Conservation (phyloP, 2,888 invertebrate species). For the Cecidostiba fungosa region DNA sequence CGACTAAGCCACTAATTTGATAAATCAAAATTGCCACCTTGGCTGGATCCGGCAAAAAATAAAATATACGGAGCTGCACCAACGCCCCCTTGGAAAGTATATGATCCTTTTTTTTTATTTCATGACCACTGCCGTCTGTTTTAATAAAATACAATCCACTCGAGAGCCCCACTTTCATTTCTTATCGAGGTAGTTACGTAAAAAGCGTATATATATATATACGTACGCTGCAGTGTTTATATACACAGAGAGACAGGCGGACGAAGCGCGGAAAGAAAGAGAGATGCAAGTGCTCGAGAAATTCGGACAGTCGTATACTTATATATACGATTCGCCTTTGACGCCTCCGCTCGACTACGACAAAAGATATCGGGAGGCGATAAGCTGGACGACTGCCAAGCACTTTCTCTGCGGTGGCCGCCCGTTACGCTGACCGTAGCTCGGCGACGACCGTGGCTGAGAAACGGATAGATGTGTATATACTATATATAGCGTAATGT, state of each 20-base stretch:
- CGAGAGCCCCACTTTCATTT: constrained; percentile 50
- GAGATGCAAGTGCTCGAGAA: not conserved
- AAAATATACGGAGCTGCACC: not conserved
- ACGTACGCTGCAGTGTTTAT: not conserved
- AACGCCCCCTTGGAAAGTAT: constrained; percentile 29
- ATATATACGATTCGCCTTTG: not conserved
- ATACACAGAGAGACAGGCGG: not conserved
- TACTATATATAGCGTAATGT: not conserved
- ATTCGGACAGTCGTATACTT: not conserved
- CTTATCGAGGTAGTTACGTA: constrained; percentile 52
- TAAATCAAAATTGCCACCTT: constrained; percentile 16
- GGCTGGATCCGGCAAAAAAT: not conserved
- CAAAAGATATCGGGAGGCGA: constrained; percentile 59
- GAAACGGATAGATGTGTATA: not conserved
- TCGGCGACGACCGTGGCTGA: not conserved
- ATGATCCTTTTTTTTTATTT: constrained; percentile 14
- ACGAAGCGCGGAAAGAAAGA: not conserved
- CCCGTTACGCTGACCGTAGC: constrained; percentile 34
- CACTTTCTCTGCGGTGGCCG: constrained; percentile 57
- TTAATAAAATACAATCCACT: constrained; percentile 47
- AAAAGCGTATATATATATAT: not conserved
- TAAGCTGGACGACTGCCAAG: constrained; percentile 29
- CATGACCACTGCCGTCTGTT: constrained; percentile 28
- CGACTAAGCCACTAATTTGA: constrained; percentile 22
- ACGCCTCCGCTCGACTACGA: constrained; percentile 23